Conservation (phyloP, 1,140 invertebrate species). For the Hesperophylax magnus region DNA sequence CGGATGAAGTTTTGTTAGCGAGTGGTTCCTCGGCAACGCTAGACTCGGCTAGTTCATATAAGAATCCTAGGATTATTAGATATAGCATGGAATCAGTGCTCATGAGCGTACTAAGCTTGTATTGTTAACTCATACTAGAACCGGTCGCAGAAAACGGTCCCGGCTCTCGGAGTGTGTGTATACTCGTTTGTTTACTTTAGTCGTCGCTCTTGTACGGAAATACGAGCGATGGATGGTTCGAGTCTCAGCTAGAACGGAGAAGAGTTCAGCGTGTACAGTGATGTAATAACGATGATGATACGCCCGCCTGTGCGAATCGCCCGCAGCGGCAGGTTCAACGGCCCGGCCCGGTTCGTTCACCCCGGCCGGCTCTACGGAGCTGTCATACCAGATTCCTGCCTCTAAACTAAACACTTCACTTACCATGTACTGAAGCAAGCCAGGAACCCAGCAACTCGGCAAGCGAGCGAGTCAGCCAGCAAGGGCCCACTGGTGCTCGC, state of each 20-base stretch:
- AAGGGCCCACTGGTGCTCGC: neutral
- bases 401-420: neutral
- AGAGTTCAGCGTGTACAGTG: slow-evolving; percentile 37
- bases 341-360: slow-evolving; percentile 14
- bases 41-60: too few relatives aligned
- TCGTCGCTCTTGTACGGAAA: slow-evolving; percentile 25
- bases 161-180: slow-evolving; percentile 18
- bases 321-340: slow-evolving; percentile 36
- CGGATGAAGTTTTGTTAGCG: too few relatives aligned
- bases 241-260: neutral
- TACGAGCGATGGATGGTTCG: slow-evolving; percentile 9
- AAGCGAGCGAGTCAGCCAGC: neutral
- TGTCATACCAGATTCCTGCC: slow-evolving; percentile 39
- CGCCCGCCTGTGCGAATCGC: slow-evolving; percentile 52
- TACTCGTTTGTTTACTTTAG: slow-evolving; percentile 43
- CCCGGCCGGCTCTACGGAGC: slow-evolving; percentile 21
- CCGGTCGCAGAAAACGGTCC: slow-evolving; percentile 27
- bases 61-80: slow-evolving; percentile 12
- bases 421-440: too few relatives aligned
- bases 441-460: too few relatives aligned
- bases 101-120: slow-evolving; percentile 15
- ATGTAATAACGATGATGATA: slow-evolving; percentile 41
- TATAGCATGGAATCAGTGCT: neutral
- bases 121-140: slow-evolving; percentile 18
- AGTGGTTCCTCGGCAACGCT: too few relatives aligned